phyloP scores from a whole-genome alignment of 2,113 vertebrate species.

The Cettia cetti region DNA sequence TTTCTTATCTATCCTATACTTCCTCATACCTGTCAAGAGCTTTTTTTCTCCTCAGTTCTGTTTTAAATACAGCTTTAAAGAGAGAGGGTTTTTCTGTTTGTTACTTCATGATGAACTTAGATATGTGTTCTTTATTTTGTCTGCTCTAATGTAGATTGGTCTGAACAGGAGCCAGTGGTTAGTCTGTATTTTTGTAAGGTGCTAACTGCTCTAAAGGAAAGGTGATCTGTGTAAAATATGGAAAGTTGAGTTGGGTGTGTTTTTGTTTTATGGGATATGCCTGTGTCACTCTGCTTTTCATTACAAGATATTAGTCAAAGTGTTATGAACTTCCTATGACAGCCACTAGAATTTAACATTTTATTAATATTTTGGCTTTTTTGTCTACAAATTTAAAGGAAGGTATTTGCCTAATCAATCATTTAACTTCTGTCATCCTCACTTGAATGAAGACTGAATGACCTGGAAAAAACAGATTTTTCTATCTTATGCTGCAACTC shows the following conservation, averaged over 20 bases:
- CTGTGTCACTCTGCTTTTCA: not conserved
- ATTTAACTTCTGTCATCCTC: not conserved
- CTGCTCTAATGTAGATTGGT: not conserved
- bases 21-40: not conserved
- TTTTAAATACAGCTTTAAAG: not conserved
- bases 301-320: not conserved
- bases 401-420: not conserved
- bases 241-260: not conserved
- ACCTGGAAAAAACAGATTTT: not conserved
- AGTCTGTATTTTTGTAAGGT: not conserved
- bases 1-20: not conserved
- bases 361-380: not conserved
- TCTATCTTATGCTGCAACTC: not conserved
- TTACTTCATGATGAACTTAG: not conserved
- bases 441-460: not conserved
- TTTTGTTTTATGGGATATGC: not conserved
- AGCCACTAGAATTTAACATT: not conserved
- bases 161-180: not conserved
- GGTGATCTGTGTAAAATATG: not conserved
- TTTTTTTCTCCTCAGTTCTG: not conserved
- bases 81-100: not conserved
- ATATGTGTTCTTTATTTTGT: not conserved
- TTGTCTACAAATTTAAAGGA: not conserved
- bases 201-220: not conserved
- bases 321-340: not conserved